Conservation (phyloP, 2,888 invertebrate genomes). For the Platerodrilus igneus region DNA sequence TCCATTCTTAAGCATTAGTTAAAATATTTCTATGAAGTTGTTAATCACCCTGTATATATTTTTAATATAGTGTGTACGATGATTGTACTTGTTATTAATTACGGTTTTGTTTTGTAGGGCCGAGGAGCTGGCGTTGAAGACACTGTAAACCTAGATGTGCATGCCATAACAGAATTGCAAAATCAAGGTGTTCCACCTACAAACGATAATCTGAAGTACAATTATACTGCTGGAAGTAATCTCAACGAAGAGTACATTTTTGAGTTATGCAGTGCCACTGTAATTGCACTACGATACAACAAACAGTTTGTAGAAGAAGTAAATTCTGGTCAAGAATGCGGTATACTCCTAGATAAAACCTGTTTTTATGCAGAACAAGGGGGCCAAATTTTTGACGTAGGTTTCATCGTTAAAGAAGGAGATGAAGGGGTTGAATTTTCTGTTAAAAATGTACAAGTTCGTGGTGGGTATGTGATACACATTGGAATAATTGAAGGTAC, state of each 20-base stretch:
- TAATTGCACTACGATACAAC: constrained; percentile 74
- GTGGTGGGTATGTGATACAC: constrained; percentile 94
- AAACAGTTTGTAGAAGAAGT: constrained; percentile 84
- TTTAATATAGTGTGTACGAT: too few relatives aligned
- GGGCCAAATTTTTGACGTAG: constrained; percentile 96
- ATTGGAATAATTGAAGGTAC: constrained; percentile 84
- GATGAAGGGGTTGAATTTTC: constrained; percentile 88
- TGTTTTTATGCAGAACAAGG: constrained; percentile 99
- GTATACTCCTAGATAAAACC: constrained; percentile 84
- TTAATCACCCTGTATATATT: too few relatives aligned
- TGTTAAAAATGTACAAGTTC: constrained; percentile 89
- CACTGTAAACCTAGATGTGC: constrained; percentile 86
- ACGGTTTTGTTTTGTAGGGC: constrained; percentile 50
- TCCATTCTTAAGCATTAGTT: too few relatives aligned
- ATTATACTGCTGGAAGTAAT: constrained; percentile 65
- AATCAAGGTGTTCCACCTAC: constrained; percentile 71
- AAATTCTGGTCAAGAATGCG: constrained; percentile 81
- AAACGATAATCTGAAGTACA: constrained; percentile 89
- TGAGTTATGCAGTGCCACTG: constrained; percentile 64
- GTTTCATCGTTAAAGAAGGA: constrained; percentile 75
- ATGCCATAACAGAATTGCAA: constrained; percentile 89
- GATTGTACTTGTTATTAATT: not conserved
- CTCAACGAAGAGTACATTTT: constrained; percentile 74
- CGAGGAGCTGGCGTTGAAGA: constrained; percentile 77
- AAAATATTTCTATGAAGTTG: too few relatives aligned